These are phyloP conservation scores for Phymatocera aterrima DNA, from an alignment of 2,888 invertebrate species.

Conservation along the genomic window DNA sequence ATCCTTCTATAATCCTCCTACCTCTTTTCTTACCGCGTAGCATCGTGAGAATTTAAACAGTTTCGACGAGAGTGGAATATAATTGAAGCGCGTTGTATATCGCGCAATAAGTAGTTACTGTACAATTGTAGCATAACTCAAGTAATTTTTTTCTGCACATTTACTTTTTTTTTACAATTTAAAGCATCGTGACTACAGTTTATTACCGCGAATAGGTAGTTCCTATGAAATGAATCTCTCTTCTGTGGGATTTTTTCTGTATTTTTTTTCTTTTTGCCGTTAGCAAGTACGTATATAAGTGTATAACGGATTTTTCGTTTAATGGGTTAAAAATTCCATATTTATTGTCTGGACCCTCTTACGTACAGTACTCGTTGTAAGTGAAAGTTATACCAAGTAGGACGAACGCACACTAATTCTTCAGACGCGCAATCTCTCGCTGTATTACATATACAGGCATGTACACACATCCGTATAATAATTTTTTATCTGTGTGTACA, in stretches of 20 bases:
- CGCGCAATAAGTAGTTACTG: slow-evolving; percentile 4
- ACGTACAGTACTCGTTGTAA: slow-evolving; percentile 68
- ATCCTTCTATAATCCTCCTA: no score
- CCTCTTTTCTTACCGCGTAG: neutral
- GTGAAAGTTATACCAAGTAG: slow-evolving; percentile 74
- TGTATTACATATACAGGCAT: neutral
- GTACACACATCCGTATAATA: slow-evolving; percentile 27
- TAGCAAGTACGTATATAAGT: neutral
- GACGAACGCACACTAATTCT: slow-evolving; percentile 62
- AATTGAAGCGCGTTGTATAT: slow-evolving; percentile 9
- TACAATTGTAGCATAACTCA: neutral
- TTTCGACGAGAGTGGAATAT: neutral
- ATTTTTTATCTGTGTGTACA: no score
- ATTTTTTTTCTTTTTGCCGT: neutral
- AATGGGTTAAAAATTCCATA: slow-evolving; percentile 6
- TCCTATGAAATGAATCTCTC: no score
- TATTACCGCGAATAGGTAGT: no score
- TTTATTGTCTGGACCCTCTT: slow-evolving; percentile 67
- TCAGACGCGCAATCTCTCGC: slow-evolving; percentile 7
- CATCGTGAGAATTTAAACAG: slow-evolving; percentile 20
- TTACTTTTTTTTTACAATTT: neutral
- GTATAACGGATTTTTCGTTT: neutral
- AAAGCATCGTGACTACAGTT: no score
- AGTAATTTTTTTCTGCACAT: neutral
- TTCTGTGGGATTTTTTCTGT: neutral